A percentile compares a stretch with the other conserved stretches of the same genome.
These are phyloP conservation scores for Cheilosia impressa DNA, from an alignment of 2,888 invertebrate species.

Conservation along the genomic window DNA sequence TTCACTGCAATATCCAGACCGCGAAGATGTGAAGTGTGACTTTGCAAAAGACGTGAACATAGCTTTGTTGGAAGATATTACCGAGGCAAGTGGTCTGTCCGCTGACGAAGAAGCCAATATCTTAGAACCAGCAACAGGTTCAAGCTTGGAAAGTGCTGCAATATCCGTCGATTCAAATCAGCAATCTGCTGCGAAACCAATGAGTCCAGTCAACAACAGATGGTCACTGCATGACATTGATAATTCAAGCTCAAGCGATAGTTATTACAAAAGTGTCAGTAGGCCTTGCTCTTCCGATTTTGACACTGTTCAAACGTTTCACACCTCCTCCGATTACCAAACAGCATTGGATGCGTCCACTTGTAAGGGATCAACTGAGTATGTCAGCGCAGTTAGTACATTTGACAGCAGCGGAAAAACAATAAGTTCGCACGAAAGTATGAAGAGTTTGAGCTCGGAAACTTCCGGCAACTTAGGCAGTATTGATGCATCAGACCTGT, in stretches of 20 bases:
- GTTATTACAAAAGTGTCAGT: slow-evolving; percentile 91
- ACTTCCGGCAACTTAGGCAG: slow-evolving; percentile 95
- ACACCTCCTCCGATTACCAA: slow-evolving; percentile 93
- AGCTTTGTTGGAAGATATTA: slow-evolving; percentile 72
- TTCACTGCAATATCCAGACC: slow-evolving; percentile 79
- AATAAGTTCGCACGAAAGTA: slow-evolving; percentile 93
- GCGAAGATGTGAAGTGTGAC: slow-evolving; percentile 77
- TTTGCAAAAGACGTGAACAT: slow-evolving; percentile 78
- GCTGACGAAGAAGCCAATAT: slow-evolving; percentile 7
- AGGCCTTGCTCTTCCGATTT: slow-evolving; percentile 94
- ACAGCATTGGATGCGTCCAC: slow-evolving; percentile 92
- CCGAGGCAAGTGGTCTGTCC: slow-evolving; percentile 76
- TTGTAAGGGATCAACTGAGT: slow-evolving; percentile 92
- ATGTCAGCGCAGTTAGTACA: slow-evolving; percentile 93
- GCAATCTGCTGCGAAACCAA: slow-evolving; percentile 4
- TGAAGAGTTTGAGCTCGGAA: slow-evolving; percentile 95
- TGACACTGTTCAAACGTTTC: slow-evolving; percentile 90
- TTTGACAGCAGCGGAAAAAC: slow-evolving; percentile 84
- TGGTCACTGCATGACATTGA: slow-evolving; percentile 92
- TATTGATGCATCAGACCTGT: slow-evolving; percentile 95
- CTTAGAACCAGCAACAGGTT: background rate
- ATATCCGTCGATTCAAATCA: slow-evolving; percentile 78
- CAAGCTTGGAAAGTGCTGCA: slow-evolving; percentile 79
- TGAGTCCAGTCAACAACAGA: slow-evolving; percentile 84
- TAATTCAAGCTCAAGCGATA: slow-evolving; percentile 94